These are phyloP conservation scores for Agrypnus murinus DNA, from an alignment of 2,888 invertebrate species.

Conservation along the genomic window DNA sequence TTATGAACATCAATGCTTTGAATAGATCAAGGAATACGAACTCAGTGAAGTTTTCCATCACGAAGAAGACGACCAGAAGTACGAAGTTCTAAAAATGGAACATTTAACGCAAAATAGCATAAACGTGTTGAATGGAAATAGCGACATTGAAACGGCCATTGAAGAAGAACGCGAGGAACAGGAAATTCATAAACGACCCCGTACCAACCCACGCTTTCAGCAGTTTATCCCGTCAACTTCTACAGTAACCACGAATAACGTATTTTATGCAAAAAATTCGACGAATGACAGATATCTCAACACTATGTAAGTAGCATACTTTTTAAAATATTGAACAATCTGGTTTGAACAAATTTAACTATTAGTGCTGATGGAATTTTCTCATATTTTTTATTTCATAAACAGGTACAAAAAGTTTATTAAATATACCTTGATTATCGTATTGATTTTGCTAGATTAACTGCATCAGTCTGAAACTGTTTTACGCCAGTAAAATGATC, in stretches of 20 bases:
- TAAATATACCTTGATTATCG: no score
- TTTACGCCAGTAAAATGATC: not conserved
- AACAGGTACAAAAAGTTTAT: no score
- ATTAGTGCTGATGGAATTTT: no score
- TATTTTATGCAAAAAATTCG: constrained; percentile 46
- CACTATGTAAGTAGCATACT: constrained; percentile 63
- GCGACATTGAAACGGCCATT: constrained; percentile 85
- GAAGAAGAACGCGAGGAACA: constrained; percentile 85
- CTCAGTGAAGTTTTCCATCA: constrained; percentile 90
- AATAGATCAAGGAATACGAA: constrained; percentile 90
- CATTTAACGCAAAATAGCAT: constrained; percentile 75
- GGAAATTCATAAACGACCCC: constrained; percentile 69
- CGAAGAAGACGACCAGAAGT: constrained; percentile 84
- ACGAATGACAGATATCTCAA: constrained; percentile 64
- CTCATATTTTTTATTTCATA: no score
- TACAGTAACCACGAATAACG: constrained; percentile 47
- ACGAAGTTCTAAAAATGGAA: constrained; percentile 81
- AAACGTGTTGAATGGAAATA: constrained; percentile 78
- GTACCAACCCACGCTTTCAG: constrained; percentile 56
- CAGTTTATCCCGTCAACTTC: constrained; percentile 61
- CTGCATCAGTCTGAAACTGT: not conserved
- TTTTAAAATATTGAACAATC: not conserved
- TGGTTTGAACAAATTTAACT: not conserved
- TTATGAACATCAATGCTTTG: constrained; percentile 26
- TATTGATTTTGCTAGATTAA: no score